Evolutionary conservation across 2,888 invertebrate genomes (phyloP), one percentile per base, ranked within the genome.

Genomic region (Cecidostiba fungosa): DNA sequence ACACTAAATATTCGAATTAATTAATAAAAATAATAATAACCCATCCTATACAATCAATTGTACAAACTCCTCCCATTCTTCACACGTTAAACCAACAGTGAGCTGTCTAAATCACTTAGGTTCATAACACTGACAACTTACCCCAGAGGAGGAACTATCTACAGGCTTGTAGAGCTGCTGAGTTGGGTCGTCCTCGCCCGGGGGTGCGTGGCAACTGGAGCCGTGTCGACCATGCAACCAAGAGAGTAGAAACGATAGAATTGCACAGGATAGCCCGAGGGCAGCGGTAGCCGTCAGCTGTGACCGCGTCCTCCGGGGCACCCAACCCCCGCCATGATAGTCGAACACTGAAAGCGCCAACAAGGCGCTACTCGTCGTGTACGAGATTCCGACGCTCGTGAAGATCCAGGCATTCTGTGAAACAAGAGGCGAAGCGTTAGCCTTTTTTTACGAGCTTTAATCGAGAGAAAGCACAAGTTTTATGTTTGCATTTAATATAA

Each of bases 371-470:
- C 96, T 95, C 92, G 96, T 94, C 91, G 96, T 95, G 94, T 96
- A 96, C 93, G 96, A 95, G 91, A 96, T 94, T 94, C 96, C 96
- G 94, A 96, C 95, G 94, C 95, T 95, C 93, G 96, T 94, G 94
- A 96, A 96, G 92, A 96, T 95, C 94, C 96, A 96, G 92, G 96
- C 95, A 94, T 96, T 96, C 96, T 96, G 93, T 14, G 91, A 8
- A 72, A 23, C 66, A 32, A 14, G 8, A 6, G 23, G 62, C 16
- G 16, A 26, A 77, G 66, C 62, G 36, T 77, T 36, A 77, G 29
- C 2, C 32, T 32, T 12, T 43, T 43, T 43, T 1, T 43, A 2
- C 8, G 43, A 10, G 43, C 43, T 43, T 12, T 12, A 2, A 43
- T 43, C 12, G 3, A 10, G 43, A 43, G 12, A 12, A 43, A 43